phyloP scores from a whole-genome alignment of 2,888 invertebrate genomes.

The Punctoribates punctum region DNA sequence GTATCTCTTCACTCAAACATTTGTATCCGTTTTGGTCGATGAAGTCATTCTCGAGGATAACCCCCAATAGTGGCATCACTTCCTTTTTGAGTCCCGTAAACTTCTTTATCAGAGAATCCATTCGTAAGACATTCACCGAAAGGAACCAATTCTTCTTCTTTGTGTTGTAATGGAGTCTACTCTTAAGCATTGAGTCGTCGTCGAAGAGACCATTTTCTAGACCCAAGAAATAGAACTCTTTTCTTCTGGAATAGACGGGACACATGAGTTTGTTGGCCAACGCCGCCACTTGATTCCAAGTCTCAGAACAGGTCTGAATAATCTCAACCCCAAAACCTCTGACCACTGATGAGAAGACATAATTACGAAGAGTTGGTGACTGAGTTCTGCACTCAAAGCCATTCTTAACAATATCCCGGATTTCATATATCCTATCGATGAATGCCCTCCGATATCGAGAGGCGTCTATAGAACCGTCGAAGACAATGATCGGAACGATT shows the following conservation, averaged over 20 bases:
- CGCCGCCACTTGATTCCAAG: not conserved
- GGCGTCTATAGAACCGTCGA: not conserved
- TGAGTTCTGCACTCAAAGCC: not conserved
- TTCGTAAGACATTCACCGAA: not conserved
- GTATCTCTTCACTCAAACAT: not conserved
- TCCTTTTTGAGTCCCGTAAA: not conserved
- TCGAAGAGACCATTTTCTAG: not conserved
- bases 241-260: not conserved
- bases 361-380: conserved; percentile 11
- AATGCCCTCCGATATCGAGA: not conserved
- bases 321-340: not conserved
- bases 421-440: not conserved
- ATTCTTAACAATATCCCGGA: not conserved
- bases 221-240: not conserved
- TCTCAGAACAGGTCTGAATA: not conserved
- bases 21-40: not conserved
- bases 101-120: not conserved
- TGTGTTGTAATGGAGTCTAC: not conserved
- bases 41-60: not conserved
- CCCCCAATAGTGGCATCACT: not conserved
- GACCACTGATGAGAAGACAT: not conserved
- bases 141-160: not conserved
- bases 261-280: conserved; percentile 9
- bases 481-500: not conserved
- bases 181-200: not conserved